These are phyloP conservation scores for Gnathonemus echidnorhynchus DNA, from an alignment of 2,113 vertebrate species.

Conservation along the genomic window DNA sequence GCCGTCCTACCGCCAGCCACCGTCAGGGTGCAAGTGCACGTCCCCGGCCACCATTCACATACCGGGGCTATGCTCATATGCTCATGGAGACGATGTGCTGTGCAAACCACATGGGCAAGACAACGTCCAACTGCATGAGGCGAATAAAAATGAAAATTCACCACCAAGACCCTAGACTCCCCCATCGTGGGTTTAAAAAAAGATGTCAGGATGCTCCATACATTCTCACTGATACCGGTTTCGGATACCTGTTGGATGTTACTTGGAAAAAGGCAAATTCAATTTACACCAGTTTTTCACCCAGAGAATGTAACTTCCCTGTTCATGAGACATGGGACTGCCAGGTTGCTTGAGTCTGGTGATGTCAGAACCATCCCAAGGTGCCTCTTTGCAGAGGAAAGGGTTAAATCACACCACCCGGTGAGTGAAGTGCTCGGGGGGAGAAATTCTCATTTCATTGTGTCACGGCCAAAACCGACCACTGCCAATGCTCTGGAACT, in stretches of 20 bases:
- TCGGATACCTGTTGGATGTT: not conserved
- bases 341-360: not conserved
- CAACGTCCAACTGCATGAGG: not conserved
- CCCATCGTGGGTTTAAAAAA: not conserved
- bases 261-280: not conserved
- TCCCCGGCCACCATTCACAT: not conserved
- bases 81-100: not conserved
- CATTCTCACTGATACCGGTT: not conserved
- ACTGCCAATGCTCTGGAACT: slow-evolving; percentile 35
- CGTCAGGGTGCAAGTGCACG: not conserved
- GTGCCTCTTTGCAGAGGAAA: not conserved
- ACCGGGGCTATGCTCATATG: not conserved
- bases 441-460: not conserved
- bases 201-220: not conserved
- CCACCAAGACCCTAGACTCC: not conserved
- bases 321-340: not conserved
- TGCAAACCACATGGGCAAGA: not conserved
- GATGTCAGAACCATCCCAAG: not conserved
- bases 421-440: not conserved
- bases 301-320: not conserved
- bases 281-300: not conserved
- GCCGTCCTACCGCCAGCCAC: not conserved
- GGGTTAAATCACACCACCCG: not conserved
- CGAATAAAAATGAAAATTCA: not conserved
- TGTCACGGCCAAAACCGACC: not conserved